Evolutionary conservation across 35 echinoderm and acorn worm species (phyloP), one percentile per base, ranked within the genome.

Genomic region (Ophioderma brevispina): DNA sequence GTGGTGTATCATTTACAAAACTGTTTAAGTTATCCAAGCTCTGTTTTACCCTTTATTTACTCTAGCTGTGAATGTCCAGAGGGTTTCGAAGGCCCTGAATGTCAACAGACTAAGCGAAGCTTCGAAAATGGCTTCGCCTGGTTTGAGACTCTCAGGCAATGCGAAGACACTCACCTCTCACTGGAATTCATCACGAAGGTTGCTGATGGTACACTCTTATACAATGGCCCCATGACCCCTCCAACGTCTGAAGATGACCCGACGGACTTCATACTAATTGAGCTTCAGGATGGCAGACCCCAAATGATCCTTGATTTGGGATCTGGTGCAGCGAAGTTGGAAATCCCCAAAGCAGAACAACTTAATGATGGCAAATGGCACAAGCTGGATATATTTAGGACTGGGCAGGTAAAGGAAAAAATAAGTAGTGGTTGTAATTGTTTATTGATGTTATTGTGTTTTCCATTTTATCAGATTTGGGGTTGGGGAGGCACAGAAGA

Each of bases 331-430:
- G 31, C 36, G 6, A 86, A 50, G 15, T 31, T 95, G 37, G 64
- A 80, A 37, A 78, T 86, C 0, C 37, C 87, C 0, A 55, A 28
- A 1, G 31, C 85, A 0, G 5, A 35, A 19, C 33, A 33, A 13
- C 78, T 99, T 30, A 86, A 42, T 31, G 91, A 99, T 81, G 89
- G 91, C 35, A 70, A 91, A 40, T 99, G 97, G 97, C 97, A 99
- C 79, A 88, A 87, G 17, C 36, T 99, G 32, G 97, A 99, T 82
- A 81, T 99, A 42, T 90, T 90, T 40, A 86, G 97, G 31, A 93
- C 92, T 85, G 81, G 88, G 76, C 50, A 82, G 80, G 97, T 99
- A 90, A 80, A 76, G n/a, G n/a, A n/a, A n/a, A n/a, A n/a, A n/a
- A n/a, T n/a, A n/a, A n/a, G n/a, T n/a, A n/a, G n/a, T n/a, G n/a